Evolutionary conservation across 2,888 invertebrate genomes (phyloP), one percentile per base, ranked within the genome.

Genomic region (Acanthoscelides obtectus): DNA sequence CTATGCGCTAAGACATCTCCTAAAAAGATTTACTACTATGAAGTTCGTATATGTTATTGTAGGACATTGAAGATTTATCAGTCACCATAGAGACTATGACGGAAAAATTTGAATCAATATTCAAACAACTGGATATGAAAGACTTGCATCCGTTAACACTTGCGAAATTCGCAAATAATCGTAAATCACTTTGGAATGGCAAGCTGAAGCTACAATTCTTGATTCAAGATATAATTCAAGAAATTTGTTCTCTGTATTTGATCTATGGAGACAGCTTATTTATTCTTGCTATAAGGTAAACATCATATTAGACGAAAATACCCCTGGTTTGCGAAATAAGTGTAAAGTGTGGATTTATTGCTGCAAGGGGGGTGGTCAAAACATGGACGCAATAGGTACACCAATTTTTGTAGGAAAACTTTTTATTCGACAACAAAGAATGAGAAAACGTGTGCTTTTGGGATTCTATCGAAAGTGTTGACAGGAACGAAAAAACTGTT

Each of bases 21-120:
- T 8, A 66, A 20, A 66, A 8, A 66, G 20, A 66, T n/a, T 6
- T n/a, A 66, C 6, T 6, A 3, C 20, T 20, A 21, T 22, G 67
- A 22, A 67, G 4, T 2, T 67, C 5, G 2, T 3, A 22, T 67
- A 66, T 67, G 66, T 5, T 20, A 22, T 68, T 68, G 4, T 20
- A 90, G 90, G 88, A 89, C 81, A 82, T 90, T 81, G 88, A 89
- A 84, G 87, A 87, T 84, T 86, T 89, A 78, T 86, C 88, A 82
- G 87, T 86, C 73, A 87, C 87, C 76, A 84, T 89, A 81, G 85
- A 87, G 68, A 87, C 86, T 77, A 79, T 89, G 81, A 87, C 87
- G 20, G 86, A 87, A 76, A 87, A 87, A 22, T 90, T 88, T 80
- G 87, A 86, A 77, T 87, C 86, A 80, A 81, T 88, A 72, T 88